Conservation (phyloP, 1,140 invertebrate genomes). For the Pentalonia nigronervosa region DNA sequence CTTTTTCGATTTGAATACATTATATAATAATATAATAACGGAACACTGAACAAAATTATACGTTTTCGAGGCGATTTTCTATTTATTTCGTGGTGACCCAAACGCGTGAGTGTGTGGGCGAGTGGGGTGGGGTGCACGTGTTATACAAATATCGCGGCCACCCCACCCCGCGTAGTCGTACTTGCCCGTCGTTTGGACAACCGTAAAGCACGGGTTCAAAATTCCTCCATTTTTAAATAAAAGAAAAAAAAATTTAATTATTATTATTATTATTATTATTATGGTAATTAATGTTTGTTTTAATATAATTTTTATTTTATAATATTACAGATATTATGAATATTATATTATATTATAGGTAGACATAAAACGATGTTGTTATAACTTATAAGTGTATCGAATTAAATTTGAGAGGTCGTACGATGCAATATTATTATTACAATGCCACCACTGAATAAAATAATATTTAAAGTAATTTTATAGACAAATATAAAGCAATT, state of each 20-base stretch:
- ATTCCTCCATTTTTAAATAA: slow-evolving; percentile 52
- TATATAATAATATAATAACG: not conserved
- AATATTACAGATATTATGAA: slow-evolving; percentile 34
- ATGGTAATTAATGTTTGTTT: slow-evolving; percentile 30
- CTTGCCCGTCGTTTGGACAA: slow-evolving; percentile 22
- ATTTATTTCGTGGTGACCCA: slow-evolving; percentile 30
- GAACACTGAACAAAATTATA: slow-evolving; percentile 18
- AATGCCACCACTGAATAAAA: not conserved
- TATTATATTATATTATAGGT: slow-evolving; percentile 12
- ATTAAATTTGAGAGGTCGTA: slow-evolving; percentile 33
- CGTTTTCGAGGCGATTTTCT: slow-evolving; percentile 43
- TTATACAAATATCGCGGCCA: not conserved
- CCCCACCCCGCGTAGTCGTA: not conserved
- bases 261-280: slow-evolving; percentile 46
- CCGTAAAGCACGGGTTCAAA: slow-evolving; percentile 56
- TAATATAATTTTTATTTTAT: not conserved
- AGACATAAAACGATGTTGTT: slow-evolving; percentile 21
- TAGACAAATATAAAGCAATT: slow-evolving; percentile 20
- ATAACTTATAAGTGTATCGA: slow-evolving; percentile 13
- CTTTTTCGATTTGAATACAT: slow-evolving; percentile 6
- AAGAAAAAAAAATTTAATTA: slow-evolving; percentile 13
- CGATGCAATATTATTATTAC: slow-evolving; percentile 30
- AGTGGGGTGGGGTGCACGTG: not conserved
- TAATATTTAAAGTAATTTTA: slow-evolving; percentile 20
- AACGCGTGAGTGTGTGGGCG: not conserved